Evolutionary conservation across 2,113 vertebrate species (phyloP).

Genomic region (Solea solea): DNA sequence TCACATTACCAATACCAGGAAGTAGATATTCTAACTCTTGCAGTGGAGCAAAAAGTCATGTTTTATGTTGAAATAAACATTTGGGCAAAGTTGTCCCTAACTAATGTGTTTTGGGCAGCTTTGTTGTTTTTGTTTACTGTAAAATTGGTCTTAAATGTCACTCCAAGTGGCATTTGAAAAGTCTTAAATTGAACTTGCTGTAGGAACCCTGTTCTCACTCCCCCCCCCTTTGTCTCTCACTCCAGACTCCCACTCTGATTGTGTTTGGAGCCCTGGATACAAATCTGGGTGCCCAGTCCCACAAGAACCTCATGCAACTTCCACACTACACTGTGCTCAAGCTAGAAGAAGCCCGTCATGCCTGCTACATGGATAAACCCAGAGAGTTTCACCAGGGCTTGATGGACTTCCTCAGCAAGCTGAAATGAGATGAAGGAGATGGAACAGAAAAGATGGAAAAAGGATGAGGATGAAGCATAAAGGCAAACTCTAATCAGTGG

Average conservation of each 20-base stretch:
- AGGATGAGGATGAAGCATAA: neutral
- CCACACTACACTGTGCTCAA: slow-evolving; percentile 83
- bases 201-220: neutral
- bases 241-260: slow-evolving; percentile 91
- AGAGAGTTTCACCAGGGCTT: slow-evolving; percentile 89
- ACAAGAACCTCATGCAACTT: slow-evolving; percentile 88
- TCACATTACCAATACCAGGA: too few species aligned
- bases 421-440: slow-evolving; percentile 63
- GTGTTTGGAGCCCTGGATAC: slow-evolving; percentile 89
- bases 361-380: slow-evolving; percentile 94
- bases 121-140: too few species aligned
- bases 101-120: too few species aligned
- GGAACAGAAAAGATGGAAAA: slow-evolving; percentile 34
- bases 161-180: too few species aligned
- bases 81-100: too few species aligned
- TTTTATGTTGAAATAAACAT: too few species aligned
- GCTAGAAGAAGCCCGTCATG: slow-evolving; percentile 86
- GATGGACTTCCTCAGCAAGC: slow-evolving; percentile 87
- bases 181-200: too few species aligned
- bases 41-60: too few species aligned
- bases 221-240: slow-evolving; percentile 19
- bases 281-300: slow-evolving; percentile 86
- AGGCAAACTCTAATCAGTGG: neutral
- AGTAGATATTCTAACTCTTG: too few species aligned
- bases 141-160: too few species aligned